A percentile compares a stretch with the other conserved stretches of the same genome.
Evolutionary conservation across 2,113 vertebrate genomes (phyloP).

Genomic region (Scopus umbretta): DNA sequence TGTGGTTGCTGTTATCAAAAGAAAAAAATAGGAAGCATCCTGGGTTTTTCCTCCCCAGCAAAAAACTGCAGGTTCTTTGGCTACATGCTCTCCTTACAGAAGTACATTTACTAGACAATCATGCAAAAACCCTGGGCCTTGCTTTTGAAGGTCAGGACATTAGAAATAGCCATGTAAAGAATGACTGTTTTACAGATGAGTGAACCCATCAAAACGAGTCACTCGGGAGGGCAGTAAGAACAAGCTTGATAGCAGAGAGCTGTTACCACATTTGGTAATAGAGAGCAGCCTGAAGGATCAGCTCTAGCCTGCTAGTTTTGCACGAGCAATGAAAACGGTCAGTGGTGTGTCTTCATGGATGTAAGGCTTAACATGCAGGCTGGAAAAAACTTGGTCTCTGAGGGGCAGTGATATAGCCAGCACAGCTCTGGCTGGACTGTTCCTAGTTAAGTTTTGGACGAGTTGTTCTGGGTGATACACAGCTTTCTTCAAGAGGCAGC

Average conservation of each 20-base stretch:
- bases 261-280: accelerated
- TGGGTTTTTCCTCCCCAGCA: not conserved
- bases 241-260: not conserved
- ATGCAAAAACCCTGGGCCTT: not conserved
- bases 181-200: not conserved
- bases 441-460: not conserved
- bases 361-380: not conserved
- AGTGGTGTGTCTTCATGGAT: not conserved
- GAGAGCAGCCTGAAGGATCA: not conserved
- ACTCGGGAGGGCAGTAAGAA: not conserved
- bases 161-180: not conserved
- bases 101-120: not conserved
- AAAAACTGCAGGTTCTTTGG: not conserved
- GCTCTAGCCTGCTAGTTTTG: not conserved
- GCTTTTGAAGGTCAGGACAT: not conserved
- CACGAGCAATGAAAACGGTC: no score
- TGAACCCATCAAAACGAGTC: not conserved
- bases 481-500: not conserved
- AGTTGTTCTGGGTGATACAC: not conserved
- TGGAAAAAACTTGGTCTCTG: not conserved
- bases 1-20: not conserved
- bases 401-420: not conserved
- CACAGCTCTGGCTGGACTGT: not conserved
- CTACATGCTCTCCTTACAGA: not conserved
- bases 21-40: not conserved